Percentiles rank a stretch among this genome's conserved stretches.
These are phyloP conservation scores for Enteromius mattozi DNA, from an alignment of 2,797 vertebrate genomes.

Conservation along the genomic window DNA sequence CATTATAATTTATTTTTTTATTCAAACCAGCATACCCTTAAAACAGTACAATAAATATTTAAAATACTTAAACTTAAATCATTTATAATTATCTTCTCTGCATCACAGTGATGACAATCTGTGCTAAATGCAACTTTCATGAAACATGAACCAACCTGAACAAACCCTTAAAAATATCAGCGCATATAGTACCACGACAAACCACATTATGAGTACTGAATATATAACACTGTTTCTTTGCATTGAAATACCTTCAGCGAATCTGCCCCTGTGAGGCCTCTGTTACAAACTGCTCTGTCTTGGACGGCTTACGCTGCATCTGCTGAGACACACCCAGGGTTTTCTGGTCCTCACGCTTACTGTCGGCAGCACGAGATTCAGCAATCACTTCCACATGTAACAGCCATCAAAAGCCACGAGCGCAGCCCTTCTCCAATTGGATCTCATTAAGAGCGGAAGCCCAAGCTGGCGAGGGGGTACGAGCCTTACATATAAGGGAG, in stretches of 20 bases:
- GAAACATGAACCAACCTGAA: background rate
- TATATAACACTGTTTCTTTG: background rate
- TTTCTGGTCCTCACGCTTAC: conserved; percentile 51
- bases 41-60: background rate
- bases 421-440: conserved; percentile 23
- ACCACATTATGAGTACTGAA: background rate
- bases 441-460: conserved; percentile 34
- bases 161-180: background rate
- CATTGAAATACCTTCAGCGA: background rate
- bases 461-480: conserved; percentile 29
- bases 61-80: background rate
- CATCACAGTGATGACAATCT: background rate
- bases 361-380: conserved; percentile 40
- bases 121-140: background rate
- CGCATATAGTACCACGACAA: background rate
- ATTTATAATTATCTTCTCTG: background rate
- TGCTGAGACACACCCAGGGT: conserved; percentile 29
- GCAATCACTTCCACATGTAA: conserved; percentile 60
- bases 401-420: conserved; percentile 45
- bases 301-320: background rate
- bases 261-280: conserved; percentile 14
- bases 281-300: conserved; percentile 5
- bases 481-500: conserved; percentile 23
- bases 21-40: background rate
- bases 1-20: background rate